Evolutionary conservation across 2,888 invertebrate species (phyloP).

Genomic region (Hyppa rectilinea): DNA sequence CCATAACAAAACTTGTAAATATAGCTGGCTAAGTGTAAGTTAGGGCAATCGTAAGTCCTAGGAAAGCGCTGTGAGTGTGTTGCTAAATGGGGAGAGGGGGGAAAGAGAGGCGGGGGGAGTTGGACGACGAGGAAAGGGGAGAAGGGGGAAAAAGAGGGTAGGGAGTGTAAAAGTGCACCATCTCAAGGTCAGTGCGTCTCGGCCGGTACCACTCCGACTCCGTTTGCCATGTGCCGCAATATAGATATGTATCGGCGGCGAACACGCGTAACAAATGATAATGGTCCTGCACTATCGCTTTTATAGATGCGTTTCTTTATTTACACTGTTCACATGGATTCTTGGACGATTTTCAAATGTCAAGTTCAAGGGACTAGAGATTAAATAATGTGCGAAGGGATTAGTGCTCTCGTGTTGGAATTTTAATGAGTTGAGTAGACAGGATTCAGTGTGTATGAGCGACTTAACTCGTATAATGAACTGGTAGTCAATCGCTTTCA

Average conservation of each 20-base stretch:
- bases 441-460: conserved; percentile 21
- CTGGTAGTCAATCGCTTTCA: conserved; percentile 41
- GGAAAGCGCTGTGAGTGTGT: conserved; percentile 58
- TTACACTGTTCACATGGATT: conserved; percentile 33
- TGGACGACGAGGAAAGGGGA: conserved; percentile 36
- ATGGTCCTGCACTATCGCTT: conserved; percentile 54
- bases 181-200: conserved; percentile 83
- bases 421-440: conserved; percentile 50
- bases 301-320: conserved; percentile 51
- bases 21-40: conserved; percentile 58
- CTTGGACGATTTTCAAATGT: conserved; percentile 42
- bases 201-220: conserved; percentile 67
- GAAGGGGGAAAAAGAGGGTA: conserved; percentile 47
- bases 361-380: conserved; percentile 52
- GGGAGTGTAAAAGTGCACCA: conserved; percentile 77
- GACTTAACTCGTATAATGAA: conserved; percentile 36
- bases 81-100: conserved; percentile 44
- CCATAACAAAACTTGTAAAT: conserved; percentile 62
- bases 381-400: conserved; percentile 28
- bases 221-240: conserved; percentile 51
- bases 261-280: conserved; percentile 65
- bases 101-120: conserved; percentile 10
- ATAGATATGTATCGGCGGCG: conserved; percentile 62
- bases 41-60: conserved; percentile 65
- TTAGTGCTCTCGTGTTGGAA: conserved; percentile 47